These are phyloP conservation scores for Daubentonia madagascariensis DNA, from an alignment of 2,113 vertebrate genomes.

Conservation along the genomic window DNA sequence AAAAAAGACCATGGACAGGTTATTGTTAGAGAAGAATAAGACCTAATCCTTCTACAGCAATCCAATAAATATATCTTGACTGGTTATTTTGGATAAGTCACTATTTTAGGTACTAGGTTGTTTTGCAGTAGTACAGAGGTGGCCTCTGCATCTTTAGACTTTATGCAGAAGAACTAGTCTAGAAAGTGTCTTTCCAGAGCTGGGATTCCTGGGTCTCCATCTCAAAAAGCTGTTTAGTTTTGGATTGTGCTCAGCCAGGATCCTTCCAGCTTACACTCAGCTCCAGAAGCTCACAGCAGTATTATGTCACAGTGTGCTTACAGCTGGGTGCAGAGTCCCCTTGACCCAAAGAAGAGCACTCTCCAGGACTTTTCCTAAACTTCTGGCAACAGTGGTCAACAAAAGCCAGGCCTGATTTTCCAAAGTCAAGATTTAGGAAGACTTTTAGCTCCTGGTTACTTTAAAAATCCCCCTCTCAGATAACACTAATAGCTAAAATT, in stretches of 20 bases:
- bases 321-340: no score
- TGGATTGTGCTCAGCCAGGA: not conserved
- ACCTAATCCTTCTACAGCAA: not conserved
- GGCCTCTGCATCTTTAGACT: not conserved
- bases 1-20: not conserved
- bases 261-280: not conserved
- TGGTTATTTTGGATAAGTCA: not conserved
- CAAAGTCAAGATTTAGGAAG: not conserved
- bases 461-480: not conserved
- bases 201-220: not conserved
- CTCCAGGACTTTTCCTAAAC: not conserved
- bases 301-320: not conserved
- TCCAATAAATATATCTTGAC: not conserved
- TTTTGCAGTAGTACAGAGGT: not conserved
- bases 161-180: not conserved
- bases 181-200: not conserved
- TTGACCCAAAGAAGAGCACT: not conserved
- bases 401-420: not conserved
- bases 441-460: not conserved
- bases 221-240: not conserved
- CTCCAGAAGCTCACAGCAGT: not conserved
- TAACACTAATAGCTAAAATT: not conserved
- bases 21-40: not conserved
- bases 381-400: not conserved
- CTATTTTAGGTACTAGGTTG: not conserved